Conservation (phyloP, 2,888 invertebrate species). For the Agrilus cyanescens region DNA sequence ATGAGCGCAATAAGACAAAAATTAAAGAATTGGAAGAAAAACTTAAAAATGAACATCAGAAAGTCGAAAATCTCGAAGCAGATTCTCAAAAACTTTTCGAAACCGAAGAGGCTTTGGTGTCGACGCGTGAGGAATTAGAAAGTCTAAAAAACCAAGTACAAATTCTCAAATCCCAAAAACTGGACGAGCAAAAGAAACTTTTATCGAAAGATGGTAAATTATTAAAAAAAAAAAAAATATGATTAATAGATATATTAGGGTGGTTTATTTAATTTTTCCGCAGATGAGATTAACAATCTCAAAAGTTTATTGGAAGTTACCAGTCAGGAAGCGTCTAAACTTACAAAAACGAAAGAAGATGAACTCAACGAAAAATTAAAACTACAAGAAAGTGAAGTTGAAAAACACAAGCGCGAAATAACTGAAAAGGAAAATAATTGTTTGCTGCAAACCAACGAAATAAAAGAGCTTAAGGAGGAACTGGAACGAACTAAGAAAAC, state of each 20-base stretch:
- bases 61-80: slow-evolving; percentile 36
- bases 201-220: not conserved
- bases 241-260: too few species aligned
- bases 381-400: slow-evolving; percentile 9
- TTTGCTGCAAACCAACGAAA: slow-evolving; percentile 7
- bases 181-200: slow-evolving; percentile 11
- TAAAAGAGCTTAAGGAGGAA: slow-evolving; percentile 10
- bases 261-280: too few species aligned
- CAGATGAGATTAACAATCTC: too few species aligned
- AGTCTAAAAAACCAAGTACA: slow-evolving; percentile 42
- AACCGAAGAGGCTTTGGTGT: slow-evolving; percentile 51
- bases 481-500: slow-evolving; percentile 11
- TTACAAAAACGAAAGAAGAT: slow-evolving; percentile 3
- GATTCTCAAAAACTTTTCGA: slow-evolving; percentile 51
- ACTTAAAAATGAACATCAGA: slow-evolving; percentile 35
- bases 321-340: slow-evolving; percentile 19
- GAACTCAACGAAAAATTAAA: slow-evolving; percentile 7
- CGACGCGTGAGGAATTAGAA: slow-evolving; percentile 47
- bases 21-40: slow-evolving; percentile 39
- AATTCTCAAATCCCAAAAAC: slow-evolving; percentile 12
- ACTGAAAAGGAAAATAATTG: slow-evolving; percentile 3
- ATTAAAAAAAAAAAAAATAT: too few species aligned
- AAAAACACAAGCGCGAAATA: slow-evolving; percentile 6
- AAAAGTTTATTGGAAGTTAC: too few species aligned
- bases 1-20: slow-evolving; percentile 35